A percentile compares a stretch with the other conserved stretches of the same genome.
phyloP scores from a whole-genome alignment of 53 echinoderm and acorn worm genomes.

The Patiria pectinifera region DNA sequence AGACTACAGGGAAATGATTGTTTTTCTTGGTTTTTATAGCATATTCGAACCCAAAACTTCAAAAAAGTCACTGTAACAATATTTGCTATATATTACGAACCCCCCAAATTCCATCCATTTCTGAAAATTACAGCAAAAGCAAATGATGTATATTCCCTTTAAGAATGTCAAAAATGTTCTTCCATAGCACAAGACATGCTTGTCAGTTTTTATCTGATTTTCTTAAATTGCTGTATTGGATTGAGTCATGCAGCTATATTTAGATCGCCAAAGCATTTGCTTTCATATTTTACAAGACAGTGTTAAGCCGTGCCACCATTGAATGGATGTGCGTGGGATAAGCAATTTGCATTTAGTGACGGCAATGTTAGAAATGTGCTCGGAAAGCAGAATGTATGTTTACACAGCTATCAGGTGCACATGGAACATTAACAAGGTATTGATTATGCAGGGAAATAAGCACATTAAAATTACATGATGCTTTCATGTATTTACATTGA shows the following conservation, averaged over 20 bases:
- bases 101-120: too few relatives aligned
- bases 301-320: background rate
- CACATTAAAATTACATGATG: background rate
- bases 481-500: background rate
- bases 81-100: too few relatives aligned
- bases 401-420: background rate
- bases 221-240: background rate
- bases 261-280: background rate
- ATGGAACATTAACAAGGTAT: background rate
- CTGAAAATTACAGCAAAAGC: too few relatives aligned
- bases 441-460: background rate
- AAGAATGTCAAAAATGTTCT: background rate
- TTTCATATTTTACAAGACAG: background rate
- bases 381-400: background rate
- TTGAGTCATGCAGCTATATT: background rate
- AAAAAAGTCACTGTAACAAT: too few relatives aligned
- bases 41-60: too few relatives aligned
- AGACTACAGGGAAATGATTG: too few relatives aligned
- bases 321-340: background rate
- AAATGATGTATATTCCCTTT: too few relatives aligned
- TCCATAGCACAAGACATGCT: background rate
- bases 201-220: constrained; percentile 7
- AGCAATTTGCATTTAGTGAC: background rate
- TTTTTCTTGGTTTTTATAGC: too few relatives aligned
- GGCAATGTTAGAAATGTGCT: background rate